Evolutionary conservation across 1,140 invertebrate species (phyloP).

Genomic region (Drosophila triauraria): DNA sequence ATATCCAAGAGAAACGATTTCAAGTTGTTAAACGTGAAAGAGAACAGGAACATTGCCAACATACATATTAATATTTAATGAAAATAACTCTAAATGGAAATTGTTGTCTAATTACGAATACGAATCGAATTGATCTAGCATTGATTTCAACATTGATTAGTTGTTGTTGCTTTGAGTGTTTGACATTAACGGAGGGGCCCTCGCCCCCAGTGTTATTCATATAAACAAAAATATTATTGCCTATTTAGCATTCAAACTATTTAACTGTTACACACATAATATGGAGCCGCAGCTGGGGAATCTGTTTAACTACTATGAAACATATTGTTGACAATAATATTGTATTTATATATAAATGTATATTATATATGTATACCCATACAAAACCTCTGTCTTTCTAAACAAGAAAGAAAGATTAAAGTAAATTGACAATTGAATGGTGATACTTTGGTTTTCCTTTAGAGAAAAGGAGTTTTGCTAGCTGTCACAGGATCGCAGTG

Average conservation of each 20-base stretch:
- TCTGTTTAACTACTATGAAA: conserved; percentile 65
- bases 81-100: conserved; percentile 35
- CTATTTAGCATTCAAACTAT: conserved; percentile 56
- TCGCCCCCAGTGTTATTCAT: conserved; percentile 32
- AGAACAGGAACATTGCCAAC: conserved; percentile 69
- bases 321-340: conserved; percentile 84
- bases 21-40: conserved; percentile 20
- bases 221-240: conserved; percentile 47
- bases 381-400: conserved; percentile 48
- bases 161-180: conserved; percentile 75
- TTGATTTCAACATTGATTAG: conserved; percentile 56
- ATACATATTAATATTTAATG: conserved; percentile 52
- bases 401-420: conserved; percentile 32
- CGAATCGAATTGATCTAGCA: conserved; percentile 46
- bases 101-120: conserved; percentile 59
- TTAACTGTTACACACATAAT: conserved; percentile 69
- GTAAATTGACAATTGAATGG: not conserved
- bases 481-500: not conserved
- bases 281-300: conserved; percentile 59
- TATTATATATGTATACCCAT: conserved; percentile 65
- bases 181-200: conserved; percentile 6
- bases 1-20: conserved; percentile 57
- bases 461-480: conserved; percentile 16
- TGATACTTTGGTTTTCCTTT: not conserved
- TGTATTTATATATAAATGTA: conserved; percentile 77